Base-by-base conservation (phyloP, 2,797 vertebrate species). In the Lacerta agilis region DNA sequence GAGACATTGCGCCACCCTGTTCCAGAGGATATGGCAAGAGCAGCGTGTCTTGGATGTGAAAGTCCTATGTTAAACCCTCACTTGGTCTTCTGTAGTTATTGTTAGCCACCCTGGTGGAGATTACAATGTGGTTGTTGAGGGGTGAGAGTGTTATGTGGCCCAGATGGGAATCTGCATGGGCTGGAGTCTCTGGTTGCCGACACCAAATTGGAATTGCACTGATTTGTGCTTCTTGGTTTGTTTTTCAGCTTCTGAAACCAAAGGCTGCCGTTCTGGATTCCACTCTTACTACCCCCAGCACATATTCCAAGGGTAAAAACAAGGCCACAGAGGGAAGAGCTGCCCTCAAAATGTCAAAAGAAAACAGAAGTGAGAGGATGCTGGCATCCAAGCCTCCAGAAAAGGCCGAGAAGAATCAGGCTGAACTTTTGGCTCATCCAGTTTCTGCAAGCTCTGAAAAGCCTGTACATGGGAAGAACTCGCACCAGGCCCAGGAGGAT, bases 211-310 rank as follows among this genome's bases (percentile, higher is more conserved):
- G 87, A 41, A 8, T 45, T 3, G 4, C 29, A 5, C 33, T 36
- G 25, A 27, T 18, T 38, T 73, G 23, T 1, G 4, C 9, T 82
- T 29, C 43, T 49, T 84, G 76, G 3, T 76, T 64, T 5, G 38
- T 61, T 71, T 77, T 82, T 15, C 27, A 97, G 97, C 27, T 96
- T 6, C 93, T 97, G 94, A 97, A 95, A 79, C 95, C 94, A 45
- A 95, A 96, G 49, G 55, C 90, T 36, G 79, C 86, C 8, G 17
- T 13, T n/a, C 45, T 82, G 9, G 91, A 8, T 0, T 81, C 90
- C 38, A 2, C 89, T 15, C 18, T 33, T 20, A 1, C 86, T 10
- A 0, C 1, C 0, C 20, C 85, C 41, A 88, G 72, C 5, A 73
- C 17, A 0, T 0, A 38, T 67, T 23, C 38, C 58, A 89, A 86